phyloP scores from a whole-genome alignment of 1,140 invertebrate species.

The Ooceraea biroi region DNA sequence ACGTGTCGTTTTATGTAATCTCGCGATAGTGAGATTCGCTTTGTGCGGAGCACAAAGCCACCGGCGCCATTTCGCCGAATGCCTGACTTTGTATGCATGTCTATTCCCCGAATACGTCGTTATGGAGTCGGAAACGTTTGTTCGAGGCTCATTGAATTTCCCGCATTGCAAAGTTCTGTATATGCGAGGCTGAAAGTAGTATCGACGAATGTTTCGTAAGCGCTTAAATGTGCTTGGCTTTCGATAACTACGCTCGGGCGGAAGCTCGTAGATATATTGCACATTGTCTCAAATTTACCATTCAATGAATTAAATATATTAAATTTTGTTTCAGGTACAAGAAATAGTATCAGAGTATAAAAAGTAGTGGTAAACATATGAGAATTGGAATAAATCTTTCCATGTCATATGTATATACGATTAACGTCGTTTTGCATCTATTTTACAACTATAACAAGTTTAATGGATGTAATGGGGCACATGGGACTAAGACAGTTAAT shows the following conservation, averaged over 20 bases:
- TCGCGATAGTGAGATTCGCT: conserved; percentile 58
- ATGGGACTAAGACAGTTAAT: conserved; percentile 24
- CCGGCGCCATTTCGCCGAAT: conserved; percentile 62
- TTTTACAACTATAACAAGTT: not conserved
- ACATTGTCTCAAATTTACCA: not conserved
- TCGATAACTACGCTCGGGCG: not conserved
- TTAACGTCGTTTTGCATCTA: not conserved
- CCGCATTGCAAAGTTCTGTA: conserved; percentile 61
- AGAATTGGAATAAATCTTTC: not conserved
- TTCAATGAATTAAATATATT: not conserved
- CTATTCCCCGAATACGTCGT: conserved; percentile 71
- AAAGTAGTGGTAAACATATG: not conserved
- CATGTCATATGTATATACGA: not conserved
- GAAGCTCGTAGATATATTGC: not conserved
- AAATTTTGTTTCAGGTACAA: too few species aligned
- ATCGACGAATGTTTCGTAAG: conserved; percentile 57
- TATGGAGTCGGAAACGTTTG: conserved; percentile 72
- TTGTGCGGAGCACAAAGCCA: conserved; percentile 68
- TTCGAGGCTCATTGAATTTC: conserved; percentile 74
- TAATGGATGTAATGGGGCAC: not conserved
- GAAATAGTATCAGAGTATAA: not conserved
- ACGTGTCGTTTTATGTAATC: conserved; percentile 74
- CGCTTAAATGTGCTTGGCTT: conserved; percentile 41
- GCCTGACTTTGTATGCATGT: conserved; percentile 68
- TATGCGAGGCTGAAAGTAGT: conserved; percentile 19